Percentiles rank a stretch among this genome's conserved stretches.
These are phyloP conservation scores for Myripristis jacobus DNA, from an alignment of 2,797 vertebrate genomes.

Conservation along the genomic window DNA sequence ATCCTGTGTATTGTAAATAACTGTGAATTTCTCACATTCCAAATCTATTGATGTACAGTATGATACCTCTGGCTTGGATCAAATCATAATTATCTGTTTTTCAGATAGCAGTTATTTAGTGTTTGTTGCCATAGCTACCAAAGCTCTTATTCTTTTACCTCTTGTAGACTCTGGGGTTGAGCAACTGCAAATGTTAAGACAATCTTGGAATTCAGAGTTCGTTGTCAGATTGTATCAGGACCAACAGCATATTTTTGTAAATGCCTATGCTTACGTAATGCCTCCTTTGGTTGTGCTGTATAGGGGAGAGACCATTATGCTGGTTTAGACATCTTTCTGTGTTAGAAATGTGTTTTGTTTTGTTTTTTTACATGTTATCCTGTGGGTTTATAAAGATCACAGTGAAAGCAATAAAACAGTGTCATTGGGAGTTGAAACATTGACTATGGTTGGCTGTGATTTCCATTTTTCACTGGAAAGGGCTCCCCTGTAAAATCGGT, in stretches of 20 bases:
- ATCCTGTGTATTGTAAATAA: constrained; percentile 46
- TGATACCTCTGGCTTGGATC: constrained; percentile 37
- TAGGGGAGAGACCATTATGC: constrained; percentile 56
- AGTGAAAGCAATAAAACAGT: constrained; percentile 70
- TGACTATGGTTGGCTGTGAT: not conserved
- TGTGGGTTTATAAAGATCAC: constrained; percentile 59
- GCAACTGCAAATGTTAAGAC: constrained; percentile 49
- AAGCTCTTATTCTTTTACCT: constrained; percentile 22
- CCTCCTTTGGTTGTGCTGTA: constrained; percentile 66
- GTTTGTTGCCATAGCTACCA: constrained; percentile 42
- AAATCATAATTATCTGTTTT: constrained; percentile 32
- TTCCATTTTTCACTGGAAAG: constrained; percentile 17
- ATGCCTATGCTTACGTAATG: constrained; percentile 38
- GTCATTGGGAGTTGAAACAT: constrained; percentile 58
- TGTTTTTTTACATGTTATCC: constrained; percentile 29
- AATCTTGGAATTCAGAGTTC: constrained; percentile 62
- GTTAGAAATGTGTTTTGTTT: not conserved
- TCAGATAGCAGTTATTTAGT: constrained; percentile 30
- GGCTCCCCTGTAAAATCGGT: not conserved
- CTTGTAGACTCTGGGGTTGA: constrained; percentile 24
- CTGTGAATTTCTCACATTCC: constrained; percentile 75
- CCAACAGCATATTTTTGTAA: constrained; percentile 49
- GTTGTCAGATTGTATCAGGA: constrained; percentile 42
- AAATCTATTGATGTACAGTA: constrained; percentile 34
- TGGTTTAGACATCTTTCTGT: constrained; percentile 47